Evolutionary conservation across 1,140 invertebrate genomes (phyloP).

Genomic region (Leucophenga varia): DNA sequence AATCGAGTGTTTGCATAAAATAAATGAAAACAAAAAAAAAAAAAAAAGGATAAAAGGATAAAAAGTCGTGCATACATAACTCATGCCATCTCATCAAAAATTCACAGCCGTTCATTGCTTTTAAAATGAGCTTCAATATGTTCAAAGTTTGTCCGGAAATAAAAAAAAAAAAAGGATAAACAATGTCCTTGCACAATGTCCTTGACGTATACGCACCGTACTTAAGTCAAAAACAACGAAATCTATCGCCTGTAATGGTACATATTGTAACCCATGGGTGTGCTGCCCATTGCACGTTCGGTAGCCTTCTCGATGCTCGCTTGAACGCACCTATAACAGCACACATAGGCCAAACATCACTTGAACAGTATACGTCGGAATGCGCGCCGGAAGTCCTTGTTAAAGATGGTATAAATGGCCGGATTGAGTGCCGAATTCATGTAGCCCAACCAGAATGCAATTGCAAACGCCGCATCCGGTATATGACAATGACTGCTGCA

Average conservation of each 20-base stretch:
- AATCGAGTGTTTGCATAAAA: too few species aligned
- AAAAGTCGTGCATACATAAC: not conserved
- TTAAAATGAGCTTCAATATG: slow-evolving; percentile 55
- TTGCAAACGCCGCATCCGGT: slow-evolving; percentile 82
- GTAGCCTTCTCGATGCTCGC: slow-evolving; percentile 56
- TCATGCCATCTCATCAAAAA: slow-evolving; percentile 25
- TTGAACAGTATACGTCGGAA: slow-evolving; percentile 94
- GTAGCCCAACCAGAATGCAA: slow-evolving; percentile 98
- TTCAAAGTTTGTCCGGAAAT: slow-evolving; percentile 33
- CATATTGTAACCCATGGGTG: slow-evolving; percentile 56
- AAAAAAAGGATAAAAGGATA: not conserved
- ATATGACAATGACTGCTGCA: slow-evolving; percentile 73
- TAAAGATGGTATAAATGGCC: slow-evolving; percentile 98
- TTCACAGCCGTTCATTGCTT: slow-evolving; percentile 56
- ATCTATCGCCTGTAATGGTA: slow-evolving; percentile 55
- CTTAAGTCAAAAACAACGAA: slow-evolving; percentile 14
- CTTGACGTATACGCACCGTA: too few species aligned
- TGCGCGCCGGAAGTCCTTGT: slow-evolving; percentile 95
- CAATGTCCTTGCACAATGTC: not conserved
- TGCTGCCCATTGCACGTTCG: slow-evolving; percentile 57
- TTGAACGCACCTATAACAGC: slow-evolving; percentile 67
- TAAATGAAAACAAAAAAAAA: not conserved
- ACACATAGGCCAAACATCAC: slow-evolving; percentile 81
- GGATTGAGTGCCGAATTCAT: slow-evolving; percentile 98
- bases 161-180: slow-evolving; percentile 8